These are phyloP conservation scores for Metopolophium dirhodum DNA, from an alignment of 1,140 invertebrate genomes.

Conservation along the genomic window DNA sequence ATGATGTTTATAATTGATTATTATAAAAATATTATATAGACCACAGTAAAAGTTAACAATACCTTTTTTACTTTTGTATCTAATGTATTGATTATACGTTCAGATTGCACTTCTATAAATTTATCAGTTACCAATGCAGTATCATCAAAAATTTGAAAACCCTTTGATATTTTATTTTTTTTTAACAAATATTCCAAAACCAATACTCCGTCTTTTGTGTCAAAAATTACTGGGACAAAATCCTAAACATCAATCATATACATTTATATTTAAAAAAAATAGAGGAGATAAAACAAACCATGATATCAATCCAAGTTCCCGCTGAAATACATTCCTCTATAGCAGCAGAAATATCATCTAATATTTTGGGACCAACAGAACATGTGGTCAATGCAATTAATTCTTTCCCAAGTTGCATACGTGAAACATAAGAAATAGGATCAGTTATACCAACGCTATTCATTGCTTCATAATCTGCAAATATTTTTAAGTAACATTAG, in stretches of 20 bases:
- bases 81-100: conserved; percentile 27
- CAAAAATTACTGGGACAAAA: conserved; percentile 81
- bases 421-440: conserved; percentile 80
- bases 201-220: conserved; percentile 75
- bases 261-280: not conserved
- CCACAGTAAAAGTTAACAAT: not conserved
- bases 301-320: conserved; percentile 80
- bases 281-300: conserved; percentile 61
- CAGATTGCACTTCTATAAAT: conserved; percentile 73
- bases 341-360: conserved; percentile 80
- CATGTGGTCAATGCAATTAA: conserved; percentile 75
- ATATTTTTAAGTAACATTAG: conserved; percentile 59
- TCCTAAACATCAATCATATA: conserved; percentile 63
- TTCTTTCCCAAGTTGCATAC: conserved; percentile 72
- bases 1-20: not conserved
- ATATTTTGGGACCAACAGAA: conserved; percentile 79
- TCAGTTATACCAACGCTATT: conserved; percentile 87
- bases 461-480: conserved; percentile 85
- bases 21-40: not conserved
- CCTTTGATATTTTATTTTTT: conserved; percentile 45
- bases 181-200: conserved; percentile 72
- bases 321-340: conserved; percentile 83
- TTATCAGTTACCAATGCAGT: conserved; percentile 67
- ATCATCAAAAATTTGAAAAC: conserved; percentile 64
- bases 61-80: conserved; percentile 45